Conservation (phyloP, 2,797 vertebrate species). For the Spondyliosoma cantharus region DNA sequence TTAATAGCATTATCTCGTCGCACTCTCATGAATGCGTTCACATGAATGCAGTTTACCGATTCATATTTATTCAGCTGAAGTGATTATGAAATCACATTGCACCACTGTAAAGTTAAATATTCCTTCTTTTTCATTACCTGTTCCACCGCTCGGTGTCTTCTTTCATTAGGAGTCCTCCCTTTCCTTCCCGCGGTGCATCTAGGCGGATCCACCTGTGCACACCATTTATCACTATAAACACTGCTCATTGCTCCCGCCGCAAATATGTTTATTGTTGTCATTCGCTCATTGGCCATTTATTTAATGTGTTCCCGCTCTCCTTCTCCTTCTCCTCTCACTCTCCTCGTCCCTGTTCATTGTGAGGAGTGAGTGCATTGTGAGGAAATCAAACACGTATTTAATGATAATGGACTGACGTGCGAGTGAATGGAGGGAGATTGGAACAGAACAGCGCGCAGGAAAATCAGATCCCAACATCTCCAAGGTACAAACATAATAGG, state of each 20-base stretch:
- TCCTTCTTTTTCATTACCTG: slow-evolving; percentile 8
- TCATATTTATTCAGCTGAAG: slow-evolving; percentile 29
- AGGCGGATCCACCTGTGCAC: slow-evolving; percentile 59
- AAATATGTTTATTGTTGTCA: slow-evolving; percentile 82
- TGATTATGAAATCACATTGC: slow-evolving; percentile 8
- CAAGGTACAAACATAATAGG: slow-evolving; percentile 82
- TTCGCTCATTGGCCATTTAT: slow-evolving; percentile 77
- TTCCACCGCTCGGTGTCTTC: slow-evolving; percentile 6
- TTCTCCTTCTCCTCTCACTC: slow-evolving; percentile 37
- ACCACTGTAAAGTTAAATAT: neutral
- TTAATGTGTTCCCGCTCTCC: slow-evolving; percentile 70
- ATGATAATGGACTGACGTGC: slow-evolving; percentile 82
- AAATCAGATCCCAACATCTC: slow-evolving; percentile 85
- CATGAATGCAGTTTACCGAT: neutral
- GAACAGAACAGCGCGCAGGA: slow-evolving; percentile 69
- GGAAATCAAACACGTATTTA: slow-evolving; percentile 84
- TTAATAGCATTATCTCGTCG: slow-evolving; percentile 18
- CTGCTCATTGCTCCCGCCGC: slow-evolving; percentile 76
- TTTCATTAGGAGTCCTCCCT: slow-evolving; percentile 19
- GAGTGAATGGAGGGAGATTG: slow-evolving; percentile 80
- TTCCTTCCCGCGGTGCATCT: slow-evolving; percentile 35
- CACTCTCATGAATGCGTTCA: neutral
- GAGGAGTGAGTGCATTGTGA: slow-evolving; percentile 74
- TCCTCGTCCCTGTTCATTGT: slow-evolving; percentile 60
- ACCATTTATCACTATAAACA: slow-evolving; percentile 79